Base-by-base conservation (phyloP, 2,888 invertebrate species). In the Himalopsyche kuldschensis region DNA sequence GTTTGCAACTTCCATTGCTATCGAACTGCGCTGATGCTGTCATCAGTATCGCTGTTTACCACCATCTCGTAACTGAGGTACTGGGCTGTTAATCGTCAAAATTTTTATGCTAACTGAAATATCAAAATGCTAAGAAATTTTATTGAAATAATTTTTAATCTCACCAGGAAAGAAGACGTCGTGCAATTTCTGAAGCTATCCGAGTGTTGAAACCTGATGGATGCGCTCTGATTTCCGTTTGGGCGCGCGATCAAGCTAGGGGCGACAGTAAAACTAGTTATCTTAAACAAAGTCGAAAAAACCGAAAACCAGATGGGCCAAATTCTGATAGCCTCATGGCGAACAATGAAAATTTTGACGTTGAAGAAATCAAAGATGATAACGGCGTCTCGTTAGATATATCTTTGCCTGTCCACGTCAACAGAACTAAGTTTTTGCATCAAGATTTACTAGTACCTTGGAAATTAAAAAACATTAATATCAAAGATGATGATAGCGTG, bases 361-460 rank as follows among this genome's bases (percentile, higher is more conserved):
- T 89, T 24, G 79, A 87, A 85, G 82, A 81, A 48, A 75, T 84
- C 24, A 82, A 82, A 63, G 84, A 84, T 81, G 31, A 75, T 10
- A 46, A 82, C n/a, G 85, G 86, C 17, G 47, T 31, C 15, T 77
- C 82, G 11, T 27, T 85, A 20, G 82, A 85, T 69, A 82, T 91
- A 0, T 88, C 88, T 24, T 90, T 97, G 20, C 96, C 97, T 0
- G 93, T 99, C 27, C 99, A 99, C 89, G 94, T 95, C 79, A 98
- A 98, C 89, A 93, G 98, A 83, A 98, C 97, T 0, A 94, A 96
- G 88, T 99, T 99, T 90, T 92, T 94, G 87, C 94, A 97, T 87
- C 95, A 95, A 87, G 99, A 99, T 90, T 90, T 99, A 84, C 91
- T 99, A 46, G 99, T 99, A 0, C 99, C 99, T 0, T 99, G 99